Percentiles rank a stretch among this genome's conserved stretches.
phyloP scores from a whole-genome alignment of 2,797 vertebrate genomes.

The Nasua narica region DNA sequence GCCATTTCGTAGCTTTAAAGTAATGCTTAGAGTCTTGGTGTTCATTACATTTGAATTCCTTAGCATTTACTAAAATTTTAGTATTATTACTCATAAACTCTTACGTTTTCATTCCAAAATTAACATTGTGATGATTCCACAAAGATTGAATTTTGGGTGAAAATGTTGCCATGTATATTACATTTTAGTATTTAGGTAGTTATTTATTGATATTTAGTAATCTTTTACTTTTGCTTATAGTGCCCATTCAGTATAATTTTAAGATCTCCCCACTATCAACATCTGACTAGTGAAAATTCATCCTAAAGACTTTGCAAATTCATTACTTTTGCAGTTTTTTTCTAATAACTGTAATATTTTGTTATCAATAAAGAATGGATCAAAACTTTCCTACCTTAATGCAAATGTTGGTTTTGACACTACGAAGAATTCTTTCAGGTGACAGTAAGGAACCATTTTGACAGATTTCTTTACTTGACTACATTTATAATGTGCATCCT shows the following conservation, averaged over 20 bases:
- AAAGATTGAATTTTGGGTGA: background rate
- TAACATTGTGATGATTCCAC: background rate
- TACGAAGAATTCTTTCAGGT: background rate
- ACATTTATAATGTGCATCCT: background rate
- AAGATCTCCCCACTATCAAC: background rate
- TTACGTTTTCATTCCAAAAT: background rate
- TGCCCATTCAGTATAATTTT: background rate
- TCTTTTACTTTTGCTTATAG: background rate
- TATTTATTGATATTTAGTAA: background rate
- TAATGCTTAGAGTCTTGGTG: background rate
- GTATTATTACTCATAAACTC: background rate
- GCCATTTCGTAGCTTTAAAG: background rate
- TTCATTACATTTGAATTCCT: background rate
- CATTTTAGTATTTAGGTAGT: background rate
- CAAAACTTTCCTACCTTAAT: background rate
- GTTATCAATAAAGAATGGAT: background rate
- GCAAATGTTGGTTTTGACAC: background rate
- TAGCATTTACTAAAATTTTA: background rate
- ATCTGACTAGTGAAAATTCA: background rate
- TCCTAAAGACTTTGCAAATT: background rate
- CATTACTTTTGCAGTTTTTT: background rate
- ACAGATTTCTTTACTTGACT: background rate
- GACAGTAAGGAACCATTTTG: background rate
- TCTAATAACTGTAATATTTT: background rate
- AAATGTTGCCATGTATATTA: background rate